Evolutionary conservation across 1,140 invertebrate genomes (phyloP).

Genomic region (Bombus soroeensis): DNA sequence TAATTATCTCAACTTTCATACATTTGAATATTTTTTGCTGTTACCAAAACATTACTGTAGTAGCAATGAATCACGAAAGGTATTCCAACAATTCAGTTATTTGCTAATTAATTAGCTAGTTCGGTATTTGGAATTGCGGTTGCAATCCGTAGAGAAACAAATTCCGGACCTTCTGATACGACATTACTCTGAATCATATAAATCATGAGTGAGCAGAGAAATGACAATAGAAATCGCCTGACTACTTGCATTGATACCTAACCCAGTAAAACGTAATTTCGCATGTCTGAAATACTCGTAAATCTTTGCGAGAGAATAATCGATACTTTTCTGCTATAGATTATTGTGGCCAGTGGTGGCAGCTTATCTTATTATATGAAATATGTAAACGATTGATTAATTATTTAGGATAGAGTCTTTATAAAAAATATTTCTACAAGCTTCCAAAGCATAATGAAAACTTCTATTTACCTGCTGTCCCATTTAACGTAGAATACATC

Average conservation of each 20-base stretch:
- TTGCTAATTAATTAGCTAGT: slow-evolving; percentile 59
- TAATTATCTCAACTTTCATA: background rate
- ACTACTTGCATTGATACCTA: slow-evolving; percentile 32
- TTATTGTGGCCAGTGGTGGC: background rate
- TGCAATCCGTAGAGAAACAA: slow-evolving; percentile 37
- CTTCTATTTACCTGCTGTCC: slow-evolving; percentile 33
- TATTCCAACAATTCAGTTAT: slow-evolving; percentile 29
- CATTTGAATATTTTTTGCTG: background rate
- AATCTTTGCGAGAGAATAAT: slow-evolving; percentile 35
- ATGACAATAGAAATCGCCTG: slow-evolving; percentile 61
- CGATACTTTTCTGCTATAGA: slow-evolving; percentile 13
- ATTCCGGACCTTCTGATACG: slow-evolving; percentile 53
- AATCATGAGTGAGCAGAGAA: slow-evolving; percentile 49
- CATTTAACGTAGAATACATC: slow-evolving; percentile 2
- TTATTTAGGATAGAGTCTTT: background rate
- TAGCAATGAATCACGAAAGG: background rate
- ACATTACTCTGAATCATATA: slow-evolving; percentile 47
- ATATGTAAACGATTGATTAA: background rate
- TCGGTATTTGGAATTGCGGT: slow-evolving; percentile 31
- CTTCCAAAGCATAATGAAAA: background rate
- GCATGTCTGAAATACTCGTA: slow-evolving; percentile 42
- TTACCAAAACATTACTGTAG: background rate
- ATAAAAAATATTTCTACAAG: background rate
- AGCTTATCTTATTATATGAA: background rate
- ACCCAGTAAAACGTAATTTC: slow-evolving; percentile 50